Conservation (phyloP, 2,113 vertebrate species). For the Cyphomyrus plagiostoma region DNA sequence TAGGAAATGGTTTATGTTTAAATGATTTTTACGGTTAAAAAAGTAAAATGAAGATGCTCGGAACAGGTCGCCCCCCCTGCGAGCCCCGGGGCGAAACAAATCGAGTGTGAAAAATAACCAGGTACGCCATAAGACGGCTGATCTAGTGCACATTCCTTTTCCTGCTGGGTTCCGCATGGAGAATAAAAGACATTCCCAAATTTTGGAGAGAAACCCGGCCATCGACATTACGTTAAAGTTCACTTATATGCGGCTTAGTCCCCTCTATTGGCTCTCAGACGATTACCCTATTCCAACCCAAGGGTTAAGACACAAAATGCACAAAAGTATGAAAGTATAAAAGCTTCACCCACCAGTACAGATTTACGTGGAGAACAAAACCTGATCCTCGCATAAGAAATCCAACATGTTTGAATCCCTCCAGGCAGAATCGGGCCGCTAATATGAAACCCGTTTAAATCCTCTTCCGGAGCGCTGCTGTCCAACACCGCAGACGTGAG, state of each 20-base stretch:
- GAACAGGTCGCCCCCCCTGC: neutral
- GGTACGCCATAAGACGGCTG: neutral
- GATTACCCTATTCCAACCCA: neutral
- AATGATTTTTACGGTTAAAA: neutral
- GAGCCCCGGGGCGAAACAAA: neutral
- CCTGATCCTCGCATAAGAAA: neutral
- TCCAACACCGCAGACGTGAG: neutral
- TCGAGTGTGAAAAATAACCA: neutral
- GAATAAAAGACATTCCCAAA: neutral
- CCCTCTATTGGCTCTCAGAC: neutral
- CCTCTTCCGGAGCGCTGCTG: neutral
- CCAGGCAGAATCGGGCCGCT: neutral
- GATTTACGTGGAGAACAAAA: conserved; percentile 12
- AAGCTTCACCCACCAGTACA: neutral
- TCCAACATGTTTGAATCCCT: neutral
- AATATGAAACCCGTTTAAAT: neutral
- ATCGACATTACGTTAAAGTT: neutral
- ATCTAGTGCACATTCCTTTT: neutral
- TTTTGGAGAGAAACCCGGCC: neutral
- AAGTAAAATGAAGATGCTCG: neutral
- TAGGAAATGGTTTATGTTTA: neutral
- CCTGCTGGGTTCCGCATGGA: neutral
- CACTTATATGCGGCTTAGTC: neutral
- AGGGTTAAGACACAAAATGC: neutral
- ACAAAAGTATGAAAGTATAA: neutral